Percentiles rank a stretch among this genome's conserved stretches.
Evolutionary conservation across 2,888 invertebrate genomes (phyloP).

Genomic region (Cosmopolites sordidus): DNA sequence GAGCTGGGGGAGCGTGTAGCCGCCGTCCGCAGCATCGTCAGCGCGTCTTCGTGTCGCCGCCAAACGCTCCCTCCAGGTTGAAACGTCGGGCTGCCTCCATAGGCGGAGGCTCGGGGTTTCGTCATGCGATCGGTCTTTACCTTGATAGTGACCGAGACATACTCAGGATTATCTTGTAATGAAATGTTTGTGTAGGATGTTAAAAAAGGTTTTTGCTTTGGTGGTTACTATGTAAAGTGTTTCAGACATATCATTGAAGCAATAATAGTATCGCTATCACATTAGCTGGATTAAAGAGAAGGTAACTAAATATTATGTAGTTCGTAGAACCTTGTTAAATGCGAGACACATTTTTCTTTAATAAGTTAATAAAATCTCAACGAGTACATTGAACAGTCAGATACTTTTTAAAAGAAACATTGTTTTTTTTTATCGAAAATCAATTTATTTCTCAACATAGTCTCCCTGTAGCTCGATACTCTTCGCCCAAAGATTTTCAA

Average conservation of each 20-base stretch:
- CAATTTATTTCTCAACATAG: no score
- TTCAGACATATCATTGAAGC: slow-evolving; percentile 1
- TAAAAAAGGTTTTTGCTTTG: neutral
- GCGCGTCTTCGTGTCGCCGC: neutral
- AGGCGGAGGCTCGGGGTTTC: slow-evolving; percentile 14
- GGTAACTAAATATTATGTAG: no score
- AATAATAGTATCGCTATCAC: no score
- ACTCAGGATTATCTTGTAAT: neutral
- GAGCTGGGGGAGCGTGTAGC: slow-evolving; percentile 28
- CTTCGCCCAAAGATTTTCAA: no score
- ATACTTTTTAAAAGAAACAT: no score
- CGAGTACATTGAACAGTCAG: no score
- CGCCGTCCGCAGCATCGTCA: slow-evolving; percentile 19
- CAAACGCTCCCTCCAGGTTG: neutral
- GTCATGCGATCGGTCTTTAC: slow-evolving; percentile 17
- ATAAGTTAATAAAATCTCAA: no score
- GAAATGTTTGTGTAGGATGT: neutral
- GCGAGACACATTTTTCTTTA: no score
- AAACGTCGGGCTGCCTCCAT: slow-evolving; percentile 6
- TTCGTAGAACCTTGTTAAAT: no score
- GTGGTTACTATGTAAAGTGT: neutral
- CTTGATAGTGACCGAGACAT: slow-evolving; percentile 9
- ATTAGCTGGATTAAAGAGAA: no score
- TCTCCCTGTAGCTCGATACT: no score
- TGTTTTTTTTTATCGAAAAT: no score